Evolutionary conservation across 2,888 invertebrate species (phyloP), one percentile per base, ranked within the genome.

Genomic region (Rhingia rostrata): DNA sequence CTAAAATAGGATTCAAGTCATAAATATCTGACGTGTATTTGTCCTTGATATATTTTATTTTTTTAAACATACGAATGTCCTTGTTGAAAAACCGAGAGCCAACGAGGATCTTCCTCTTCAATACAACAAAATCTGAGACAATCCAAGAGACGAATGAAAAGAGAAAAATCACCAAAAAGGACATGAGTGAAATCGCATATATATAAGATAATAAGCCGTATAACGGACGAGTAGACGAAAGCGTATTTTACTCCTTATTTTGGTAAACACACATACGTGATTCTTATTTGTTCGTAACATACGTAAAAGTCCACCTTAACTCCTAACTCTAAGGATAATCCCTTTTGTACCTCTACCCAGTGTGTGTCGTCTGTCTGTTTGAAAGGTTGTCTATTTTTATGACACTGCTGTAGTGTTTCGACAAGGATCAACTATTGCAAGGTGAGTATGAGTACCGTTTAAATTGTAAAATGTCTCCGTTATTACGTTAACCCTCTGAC

Each of bases 1-100:
- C 75, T 70, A 79, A 84, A 84, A 80, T 80, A 75, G 74, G 74
- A 84, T 75, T 84, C 75, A 84, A 80, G 56, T 80, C 84, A 80
- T 80, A 84, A 79, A 83, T 79, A 83, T 63, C 83, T 79, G 79
- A 83, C 79, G 51, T 82, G 66, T 77, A 47, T 77, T 60, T 33
- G 12, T 9, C 14, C 37, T 66, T 53, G 39, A 53, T 56, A 54
- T 61, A 53, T 56, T 14, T 60, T 56, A 32, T 47, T 78, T n/a
- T 56, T 35, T 6, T 33, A n/a, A n/a, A n/a, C n/a, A n/a, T n/a
- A n/a, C n/a, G 39, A 58, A 49, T n/a, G 49, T 51, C 41, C 41
- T 22, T 72, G 51, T 35, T 51, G 35, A 35, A 72, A 39, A 61
- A 41, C 33, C 14, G 5, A 60, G 30, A 47, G 45, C 6, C n/a